Base-by-base conservation (phyloP, 2,113 vertebrate species). In the Sylvietta virens region DNA sequence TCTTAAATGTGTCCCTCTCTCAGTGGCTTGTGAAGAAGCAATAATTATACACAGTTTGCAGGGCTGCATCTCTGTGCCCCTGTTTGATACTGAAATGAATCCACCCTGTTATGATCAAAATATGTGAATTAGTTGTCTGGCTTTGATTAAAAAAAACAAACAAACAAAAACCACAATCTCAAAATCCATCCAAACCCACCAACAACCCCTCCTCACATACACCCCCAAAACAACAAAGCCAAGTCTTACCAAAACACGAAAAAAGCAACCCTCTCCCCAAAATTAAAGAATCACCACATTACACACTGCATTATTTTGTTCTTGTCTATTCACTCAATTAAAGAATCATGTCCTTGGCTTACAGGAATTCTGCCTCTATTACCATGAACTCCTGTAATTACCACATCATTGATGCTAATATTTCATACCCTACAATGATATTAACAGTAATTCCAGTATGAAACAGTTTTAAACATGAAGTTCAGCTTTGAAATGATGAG, bases 81-180 rank as follows among this genome's bases (percentile, higher is more conserved):
- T 81, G 33, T 61, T 92, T 91, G 67, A 79, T 74, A 89, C 61
- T 27, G 66, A 95, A 78, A 94, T 47, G 39, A 86, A 84, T 81
- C 65, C 84, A 91, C 35, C 42, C 64, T 94, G 69, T 94, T 66
- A 40, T 1, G 0, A 84, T 69, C 70, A 91, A 95, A 95, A 94
- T 37, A 87, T 1, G 15, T 28, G 5, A 81, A 87, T 78, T 81
- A 78, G 53, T 76, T 33, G 7, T 44, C 51, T 64, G 80, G 48
- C 15, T 90, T 70, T 64, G 27, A 16, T 4, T 1, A 9, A n/a
- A 61, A 53, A 28, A 54, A 31, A 11, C n/a, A 5, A 2, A 4
- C 1, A n/a, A n/a, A n/a, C 27, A 16, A 42, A 40, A 58, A 1
- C 1, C 45, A 57, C 14, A 13, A 31, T 4, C 8, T 48, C 19